Base-by-base conservation (phyloP, 2,888 invertebrate genomes). In the Acrobasis suavella region DNA sequence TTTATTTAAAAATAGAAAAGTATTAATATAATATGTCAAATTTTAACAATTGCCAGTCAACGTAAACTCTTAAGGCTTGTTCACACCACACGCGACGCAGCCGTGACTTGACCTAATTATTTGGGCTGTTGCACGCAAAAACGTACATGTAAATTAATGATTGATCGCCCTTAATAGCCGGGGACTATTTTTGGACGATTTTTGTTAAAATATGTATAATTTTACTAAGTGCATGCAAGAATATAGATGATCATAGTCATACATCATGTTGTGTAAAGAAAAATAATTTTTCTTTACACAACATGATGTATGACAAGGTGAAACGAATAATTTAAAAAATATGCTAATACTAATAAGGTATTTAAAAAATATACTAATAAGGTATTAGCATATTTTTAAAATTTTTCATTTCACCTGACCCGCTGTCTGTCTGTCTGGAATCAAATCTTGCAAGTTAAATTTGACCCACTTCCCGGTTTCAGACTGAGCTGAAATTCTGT, bases 31-130 rank as follows among this genome's bases (percentile, higher is more conserved):
- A n/a, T n/a, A n/a, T n/a, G n/a, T n/a, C n/a, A n/a, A n/a, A n/a
- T n/a, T n/a, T n/a, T n/a, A n/a, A n/a, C n/a, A 46, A 32, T 32
- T 5, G 2, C 46, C 46, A 5, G 46, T 46, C 14, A n/a, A 46
- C 10, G 12, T 1, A 46, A 46, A 12, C n/a, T n/a, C 12, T 46
- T 14, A 46, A 46, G 46, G 46, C 46, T n/a, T 46, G 46, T 46
- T 46, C 46, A 46, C 46, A 46, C 46, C n/a, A 46, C 46, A 46
- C 46, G 46, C 46, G 46, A 46, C 15, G 32, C 37, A n/a, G 1
- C 38, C 37, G n/a, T 38, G 54, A 54, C 37, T 46, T 54, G 54
- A 38, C 54, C 54, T 38, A 54, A 38, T 54, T 54, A 54, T 54
- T 54, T 54, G 37, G 37, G 54, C 32, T 37, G 37, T 37, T 46